Base-by-base conservation (phyloP, 2,888 invertebrate species). In the Encarsia formosa region DNA sequence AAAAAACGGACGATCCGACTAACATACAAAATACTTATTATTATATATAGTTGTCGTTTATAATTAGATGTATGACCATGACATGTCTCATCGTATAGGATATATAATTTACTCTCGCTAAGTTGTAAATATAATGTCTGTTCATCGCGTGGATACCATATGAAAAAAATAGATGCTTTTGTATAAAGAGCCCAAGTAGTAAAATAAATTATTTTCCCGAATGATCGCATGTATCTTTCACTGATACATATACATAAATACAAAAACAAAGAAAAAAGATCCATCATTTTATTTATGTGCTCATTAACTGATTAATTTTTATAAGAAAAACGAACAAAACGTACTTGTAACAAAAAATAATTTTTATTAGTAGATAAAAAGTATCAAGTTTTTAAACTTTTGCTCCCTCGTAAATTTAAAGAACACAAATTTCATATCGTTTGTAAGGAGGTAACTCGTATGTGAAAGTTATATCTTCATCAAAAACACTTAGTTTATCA, bases 111-210 rank as follows among this genome's bases (percentile, higher is more conserved):
- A 56, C 52, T 56, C n/a, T 35, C 49, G 52, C 48, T 54, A 54
- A 57, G 49, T 54, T 57, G 54, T 57, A 57, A 57, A 57, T 57
- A 57, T 29, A 49, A n/a, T n/a, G 42, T 46, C 54, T 49, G 46
- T 54, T 54, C 49, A 52, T 46, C 47, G 54, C 52, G 49, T 54
- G 54, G 51, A 52, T 52, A 52, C 34, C 18, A 47, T 31, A 53
- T 49, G 47, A 52, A 46, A 52, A 46, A 50, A 40, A 38, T 53
- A 53, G 48, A 45, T 53, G 57, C 54, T 54, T 57, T 57, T 57
- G 57, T 57, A 57, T 54, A 57, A 54, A 57, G 44, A 51, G 54
- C 57, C 44, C 53, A 41, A 45, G 34, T 54, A 45, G 51, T 8
- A 22, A 42, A 53, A 37, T 15, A 42, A 42, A 54, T 47, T 32